Base-by-base conservation (phyloP, 2,113 vertebrate genomes). In the Ptilonorhynchus violaceus region DNA sequence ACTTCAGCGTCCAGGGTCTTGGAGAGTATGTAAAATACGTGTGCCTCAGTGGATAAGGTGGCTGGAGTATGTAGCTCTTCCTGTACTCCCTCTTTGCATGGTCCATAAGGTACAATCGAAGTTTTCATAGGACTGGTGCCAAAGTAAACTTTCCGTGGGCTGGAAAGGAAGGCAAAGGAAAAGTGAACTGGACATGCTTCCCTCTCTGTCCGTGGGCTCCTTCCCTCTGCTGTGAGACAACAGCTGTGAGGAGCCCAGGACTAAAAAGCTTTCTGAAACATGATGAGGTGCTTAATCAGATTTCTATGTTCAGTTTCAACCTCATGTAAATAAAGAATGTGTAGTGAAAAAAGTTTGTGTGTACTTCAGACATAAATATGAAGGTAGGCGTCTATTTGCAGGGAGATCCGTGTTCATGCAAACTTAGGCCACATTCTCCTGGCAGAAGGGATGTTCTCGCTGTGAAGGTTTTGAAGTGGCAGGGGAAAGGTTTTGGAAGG, bases 51-150 rank as follows among this genome's bases (percentile, higher is more conserved):
- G 49, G 33, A 79, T 87, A 37, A 2, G 3, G 75, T 82, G 33
- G 27, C 47, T 63, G 30, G 23, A 80, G 52, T 47, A 9, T 15
- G 20, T 30, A 80, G 67, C 50, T 47, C 3, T 83, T 94, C 79
- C 37, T 0, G 0, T 67, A 59, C 70, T 89, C 0, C 0, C 27
- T 60, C 42, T 74, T 74, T 66, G 52, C 19, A 10, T 64, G 68
- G 56, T 92, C 41, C 60, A 6, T 80, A 77, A 89, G 46, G 37
- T 88, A 53, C 7, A 80, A 30, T 14, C 11, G 23, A 74, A 67
- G 72, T 56, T 89, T 90, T 92, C 74, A 31, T 72, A 64, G 92
- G 92, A 80, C n/a, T 60, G 30, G 9, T 86, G 95, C 88, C 92
- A 91, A 84, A 21, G 19, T n/a, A 68, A 97, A 56, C 78, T 88